Evolutionary conservation across 2,888 invertebrate genomes (phyloP).

Genomic region (Acrobasis consociella): DNA sequence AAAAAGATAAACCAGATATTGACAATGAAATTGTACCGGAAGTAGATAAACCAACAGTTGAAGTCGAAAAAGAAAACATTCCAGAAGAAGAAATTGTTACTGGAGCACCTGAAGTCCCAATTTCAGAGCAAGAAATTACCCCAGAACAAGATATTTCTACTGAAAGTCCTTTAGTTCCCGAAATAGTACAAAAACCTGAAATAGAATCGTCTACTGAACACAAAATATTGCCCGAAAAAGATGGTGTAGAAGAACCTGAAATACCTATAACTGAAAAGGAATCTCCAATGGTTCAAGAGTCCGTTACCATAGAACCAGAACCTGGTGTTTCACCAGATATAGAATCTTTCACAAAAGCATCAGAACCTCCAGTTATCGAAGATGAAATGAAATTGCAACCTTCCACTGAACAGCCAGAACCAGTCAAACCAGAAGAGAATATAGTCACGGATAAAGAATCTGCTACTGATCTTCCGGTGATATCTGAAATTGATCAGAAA

Average conservation of each 20-base stretch:
- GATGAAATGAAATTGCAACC: neutral
- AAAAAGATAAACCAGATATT: slow-evolving; percentile 23
- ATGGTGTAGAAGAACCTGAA: neutral
- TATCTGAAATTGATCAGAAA: slow-evolving; percentile 4
- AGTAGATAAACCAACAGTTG: slow-evolving; percentile 1
- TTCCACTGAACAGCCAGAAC: slow-evolving; percentile 4
- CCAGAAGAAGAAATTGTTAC: slow-evolving; percentile 21
- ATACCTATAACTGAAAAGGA: slow-evolving; percentile 6
- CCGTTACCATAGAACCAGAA: slow-evolving; percentile 13
- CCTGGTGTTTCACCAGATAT: slow-evolving; percentile 22
- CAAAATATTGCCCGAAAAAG: neutral
- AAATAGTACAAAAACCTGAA: slow-evolving; percentile 6
- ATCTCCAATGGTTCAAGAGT: neutral
- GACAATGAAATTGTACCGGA: slow-evolving; percentile 27
- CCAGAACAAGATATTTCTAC: neutral
- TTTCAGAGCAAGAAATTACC: neutral
- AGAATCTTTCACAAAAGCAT: neutral
- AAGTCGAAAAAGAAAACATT: slow-evolving; percentile 22
- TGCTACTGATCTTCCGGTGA: neutral
- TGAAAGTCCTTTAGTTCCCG: neutral
- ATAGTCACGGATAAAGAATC: neutral
- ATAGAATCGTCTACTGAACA: slow-evolving; percentile 12
- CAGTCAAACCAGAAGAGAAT: neutral
- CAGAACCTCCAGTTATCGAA: neutral
- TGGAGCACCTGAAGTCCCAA: neutral